A percentile compares a stretch with the other conserved stretches of the same genome.
Evolutionary conservation across 2,113 vertebrate species (phyloP).

Genomic region (Apeltes quadracus): DNA sequence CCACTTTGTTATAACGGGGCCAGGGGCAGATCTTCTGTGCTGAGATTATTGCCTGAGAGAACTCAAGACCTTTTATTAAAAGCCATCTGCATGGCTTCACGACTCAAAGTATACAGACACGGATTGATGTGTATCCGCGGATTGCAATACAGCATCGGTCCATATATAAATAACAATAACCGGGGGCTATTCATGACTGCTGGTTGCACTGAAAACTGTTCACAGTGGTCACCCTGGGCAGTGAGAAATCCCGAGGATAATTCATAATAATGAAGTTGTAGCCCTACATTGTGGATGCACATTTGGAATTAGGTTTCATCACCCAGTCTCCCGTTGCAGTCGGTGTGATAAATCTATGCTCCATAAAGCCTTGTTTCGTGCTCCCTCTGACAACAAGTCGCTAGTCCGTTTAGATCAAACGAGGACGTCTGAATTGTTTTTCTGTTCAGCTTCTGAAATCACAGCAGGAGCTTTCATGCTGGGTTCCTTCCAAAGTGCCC

Average conservation of each 20-base stretch:
- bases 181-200: no score
- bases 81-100: background rate
- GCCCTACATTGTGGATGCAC: background rate
- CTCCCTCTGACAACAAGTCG: background rate
- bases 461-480: conserved; percentile 20
- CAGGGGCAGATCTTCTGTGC: background rate
- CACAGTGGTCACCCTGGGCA: background rate
- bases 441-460: conserved; percentile 14
- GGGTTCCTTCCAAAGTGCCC: conserved; percentile 14
- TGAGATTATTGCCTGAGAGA: background rate
- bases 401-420: background rate
- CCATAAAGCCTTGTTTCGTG: background rate
- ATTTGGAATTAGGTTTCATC: background rate
- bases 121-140: background rate
- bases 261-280: no score
- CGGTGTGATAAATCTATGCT: background rate
- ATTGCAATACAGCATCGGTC: background rate
- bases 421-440: background rate
- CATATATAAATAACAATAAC: no score
- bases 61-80: background rate
- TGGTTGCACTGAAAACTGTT: background rate
- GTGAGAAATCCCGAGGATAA: background rate
- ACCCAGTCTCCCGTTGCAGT: no score
- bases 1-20: background rate
- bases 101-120: background rate